Conservation (phyloP, 2,113 vertebrate species). For the Mirounga angustirostris region DNA sequence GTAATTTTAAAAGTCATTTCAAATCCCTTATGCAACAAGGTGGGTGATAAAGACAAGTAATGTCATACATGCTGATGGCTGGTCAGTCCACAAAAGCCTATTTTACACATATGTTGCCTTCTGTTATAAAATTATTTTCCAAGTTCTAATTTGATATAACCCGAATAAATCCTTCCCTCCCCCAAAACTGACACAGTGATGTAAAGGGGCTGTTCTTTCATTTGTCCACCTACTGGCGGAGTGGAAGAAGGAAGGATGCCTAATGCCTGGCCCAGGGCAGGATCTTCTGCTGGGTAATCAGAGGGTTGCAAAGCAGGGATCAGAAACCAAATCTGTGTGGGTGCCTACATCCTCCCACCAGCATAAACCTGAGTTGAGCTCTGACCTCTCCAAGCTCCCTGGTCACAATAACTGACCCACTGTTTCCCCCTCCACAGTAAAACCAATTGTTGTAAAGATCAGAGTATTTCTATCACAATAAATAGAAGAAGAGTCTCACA, state of each 20-base stretch:
- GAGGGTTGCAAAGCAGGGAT: not conserved
- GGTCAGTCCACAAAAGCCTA: not conserved
- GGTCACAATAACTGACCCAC: not conserved
- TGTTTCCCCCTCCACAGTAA: not conserved
- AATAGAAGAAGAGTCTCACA: not conserved
- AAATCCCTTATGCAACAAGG: slow-evolving; percentile 54
- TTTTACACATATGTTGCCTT: not conserved
- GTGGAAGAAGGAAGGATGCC: not conserved
- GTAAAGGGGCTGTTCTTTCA: not conserved
- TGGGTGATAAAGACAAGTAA: slow-evolving; percentile 33
- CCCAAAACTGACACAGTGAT: not conserved
- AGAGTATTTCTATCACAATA: not conserved
- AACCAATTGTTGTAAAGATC: not conserved
- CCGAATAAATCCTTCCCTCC: not conserved
- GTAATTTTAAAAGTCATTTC: slow-evolving; percentile 21
- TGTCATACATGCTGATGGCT: not conserved
- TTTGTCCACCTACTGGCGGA: not conserved
- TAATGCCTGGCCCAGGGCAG: not conserved
- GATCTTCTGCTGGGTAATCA: not conserved
- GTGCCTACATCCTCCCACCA: not conserved
- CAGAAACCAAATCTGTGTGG: not conserved
- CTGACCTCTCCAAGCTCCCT: not conserved
- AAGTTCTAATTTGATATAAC: not conserved
- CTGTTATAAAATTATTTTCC: not conserved
- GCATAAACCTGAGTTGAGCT: not conserved